Percentiles rank a stretch among this genome's conserved stretches.
These are phyloP conservation scores for Matsumyia berberina DNA, from an alignment of 2,888 invertebrate species.

Conservation along the genomic window DNA sequence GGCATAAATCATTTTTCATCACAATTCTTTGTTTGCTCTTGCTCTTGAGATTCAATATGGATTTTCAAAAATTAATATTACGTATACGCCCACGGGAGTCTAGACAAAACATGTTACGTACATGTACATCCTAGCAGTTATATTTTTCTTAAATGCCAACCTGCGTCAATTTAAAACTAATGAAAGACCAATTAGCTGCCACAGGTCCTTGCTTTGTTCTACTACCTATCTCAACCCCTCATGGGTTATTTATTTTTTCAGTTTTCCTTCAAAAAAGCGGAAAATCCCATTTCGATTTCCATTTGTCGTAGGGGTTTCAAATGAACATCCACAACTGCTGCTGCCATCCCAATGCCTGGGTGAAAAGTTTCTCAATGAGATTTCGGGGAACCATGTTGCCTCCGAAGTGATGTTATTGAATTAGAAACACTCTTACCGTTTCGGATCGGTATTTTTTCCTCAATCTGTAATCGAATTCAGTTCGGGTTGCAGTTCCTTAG, in stretches of 20 bases:
- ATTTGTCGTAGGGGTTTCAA: constrained; percentile 33
- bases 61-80: too few species aligned
- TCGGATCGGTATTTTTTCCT: not conserved
- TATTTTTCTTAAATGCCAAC: too few species aligned
- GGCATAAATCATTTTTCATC: too few species aligned
- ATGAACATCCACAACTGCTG: constrained; percentile 15
- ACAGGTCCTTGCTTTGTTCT: not conserved
- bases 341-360: constrained; percentile 13
- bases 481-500: constrained; percentile 29
- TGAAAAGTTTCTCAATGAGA: constrained; percentile 42
- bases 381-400: constrained; percentile 32
- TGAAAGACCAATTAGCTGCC: constrained; percentile 15
- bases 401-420: constrained; percentile 52
- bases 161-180: too few species aligned
- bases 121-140: too few species aligned
- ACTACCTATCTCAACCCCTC: not conserved
- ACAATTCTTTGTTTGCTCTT: too few species aligned
- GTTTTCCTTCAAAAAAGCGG: constrained; percentile 24
- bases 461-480: constrained; percentile 15
- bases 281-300: constrained; percentile 45
- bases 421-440: constrained; percentile 47
- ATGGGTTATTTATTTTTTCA: constrained; percentile 4
- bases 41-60: too few species aligned
- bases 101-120: too few species aligned
- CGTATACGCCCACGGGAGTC: too few species aligned